Percentiles rank a stretch among this genome's conserved stretches.
phyloP scores from a whole-genome alignment of 2,797 vertebrate genomes.

The Eulemur albifrons region DNA sequence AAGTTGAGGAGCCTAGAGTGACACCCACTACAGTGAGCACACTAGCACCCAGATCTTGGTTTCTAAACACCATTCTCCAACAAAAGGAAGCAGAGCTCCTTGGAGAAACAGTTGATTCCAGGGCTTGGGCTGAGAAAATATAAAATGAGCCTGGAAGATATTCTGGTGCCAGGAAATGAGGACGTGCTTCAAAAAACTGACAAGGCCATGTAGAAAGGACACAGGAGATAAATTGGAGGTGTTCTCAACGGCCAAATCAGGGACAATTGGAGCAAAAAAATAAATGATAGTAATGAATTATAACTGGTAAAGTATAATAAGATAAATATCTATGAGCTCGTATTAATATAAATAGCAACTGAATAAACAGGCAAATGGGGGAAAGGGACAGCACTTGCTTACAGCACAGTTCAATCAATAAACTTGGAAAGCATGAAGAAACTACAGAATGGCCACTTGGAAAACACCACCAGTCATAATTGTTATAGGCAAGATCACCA shows the following conservation, averaged over 20 bases:
- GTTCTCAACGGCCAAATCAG: neutral
- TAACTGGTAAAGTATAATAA: neutral
- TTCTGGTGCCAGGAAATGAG: neutral
- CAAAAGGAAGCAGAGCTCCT: neutral
- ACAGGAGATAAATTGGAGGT: neutral
- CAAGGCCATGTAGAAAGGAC: neutral
- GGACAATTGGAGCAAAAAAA: neutral
- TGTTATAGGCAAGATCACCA: neutral
- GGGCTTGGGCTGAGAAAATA: neutral
- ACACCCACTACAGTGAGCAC: neutral
- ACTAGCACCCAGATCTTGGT: neutral
- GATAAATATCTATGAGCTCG: neutral
- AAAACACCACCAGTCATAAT: neutral
- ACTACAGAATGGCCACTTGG: neutral
- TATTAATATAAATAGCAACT: neutral
- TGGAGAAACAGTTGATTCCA: neutral
- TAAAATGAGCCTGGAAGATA: neutral
- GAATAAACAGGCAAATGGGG: neutral
- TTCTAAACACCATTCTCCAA: conserved; percentile 29
- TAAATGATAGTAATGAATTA: neutral
- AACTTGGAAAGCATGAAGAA: neutral
- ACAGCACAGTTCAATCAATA: neutral
- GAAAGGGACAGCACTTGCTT: neutral
- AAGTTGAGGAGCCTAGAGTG: neutral
- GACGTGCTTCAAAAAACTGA: neutral